Evolutionary conservation across 2,888 invertebrate species (phyloP), one percentile per base, ranked within the genome.

Genomic region (Agriopis marginaria): DNA sequence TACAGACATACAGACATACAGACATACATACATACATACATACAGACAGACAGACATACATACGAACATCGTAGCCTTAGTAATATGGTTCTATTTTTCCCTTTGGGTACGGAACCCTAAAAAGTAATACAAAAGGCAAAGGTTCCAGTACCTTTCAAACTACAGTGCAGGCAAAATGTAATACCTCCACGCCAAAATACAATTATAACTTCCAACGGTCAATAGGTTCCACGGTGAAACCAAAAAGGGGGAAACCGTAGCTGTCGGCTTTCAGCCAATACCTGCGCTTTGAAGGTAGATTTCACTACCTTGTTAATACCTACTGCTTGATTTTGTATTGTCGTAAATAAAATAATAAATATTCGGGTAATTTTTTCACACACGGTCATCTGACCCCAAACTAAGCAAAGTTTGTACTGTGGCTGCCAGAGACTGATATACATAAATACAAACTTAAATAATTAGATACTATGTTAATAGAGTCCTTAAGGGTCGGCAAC

Each of bases 211-310:
- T 64, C 60, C 66, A 66, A 61, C 77, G 80, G 79, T 79, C 81
- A 81, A 82, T 79, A 80, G 78, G 79, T 79, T 72, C 78, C 75
- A 78, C 80, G 77, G 74, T 77, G 77, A 82, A 79, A 77, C 75
- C 76, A 77, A 69, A 82, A 83, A 83, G 82, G 77, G 75, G 70
- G 80, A 81, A 76, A 76, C 76, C 76, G 79, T 81, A 80, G 64
- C 85, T 82, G 86, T 84, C 86, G 86, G 86, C 86, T 88, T 88
- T 85, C 79, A 17, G 49, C 49, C 59, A 55, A 69, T 64, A 80
- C 75, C 77, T 83, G 84, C 83, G 83, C 82, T 82, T 77, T 79
- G 80, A 75, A 82, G 56, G 70, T 63, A 63, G 63, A 66, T 66
- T 70, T 63, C 80, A 80, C 80, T 81, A 32, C 8, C 2, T 44